Evolutionary conservation across 1,140 invertebrate species (phyloP).

Genomic region (Drosophila miranda): DNA sequence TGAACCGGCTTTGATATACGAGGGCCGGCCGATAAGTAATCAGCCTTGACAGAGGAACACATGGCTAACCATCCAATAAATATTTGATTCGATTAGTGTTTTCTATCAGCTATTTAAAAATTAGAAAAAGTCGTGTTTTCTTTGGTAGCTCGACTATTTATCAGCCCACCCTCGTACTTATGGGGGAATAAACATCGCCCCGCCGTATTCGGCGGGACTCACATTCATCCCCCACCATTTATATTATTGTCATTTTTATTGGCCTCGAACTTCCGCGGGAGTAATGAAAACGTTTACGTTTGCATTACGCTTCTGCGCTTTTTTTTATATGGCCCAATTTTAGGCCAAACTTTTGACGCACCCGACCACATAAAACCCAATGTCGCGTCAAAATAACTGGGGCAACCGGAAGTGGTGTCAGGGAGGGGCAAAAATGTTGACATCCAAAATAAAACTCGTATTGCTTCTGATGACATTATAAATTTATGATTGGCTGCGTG

Average conservation of each 20-base stretch:
- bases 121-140: too few relatives aligned
- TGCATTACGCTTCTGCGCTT: slow-evolving; percentile 58
- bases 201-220: too few relatives aligned
- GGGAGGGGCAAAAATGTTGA: neutral
- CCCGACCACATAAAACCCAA: slow-evolving; percentile 53
- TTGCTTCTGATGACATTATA: slow-evolving; percentile 61
- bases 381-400: slow-evolving; percentile 28
- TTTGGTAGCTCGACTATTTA: too few relatives aligned
- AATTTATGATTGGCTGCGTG: slow-evolving; percentile 59
- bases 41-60: too few relatives aligned
- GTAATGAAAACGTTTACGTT: slow-evolving; percentile 78
- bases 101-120: too few relatives aligned
- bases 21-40: too few relatives aligned
- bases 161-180: neutral
- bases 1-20: slow-evolving; percentile 47
- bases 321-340: slow-evolving; percentile 56
- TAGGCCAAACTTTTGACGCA: slow-evolving; percentile 58
- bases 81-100: too few relatives aligned
- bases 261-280: slow-evolving; percentile 58
- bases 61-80: too few relatives aligned
- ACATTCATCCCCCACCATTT: neutral
- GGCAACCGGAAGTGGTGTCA: neutral
- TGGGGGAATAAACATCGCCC: slow-evolving; percentile 20
- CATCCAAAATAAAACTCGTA: slow-evolving; percentile 47
- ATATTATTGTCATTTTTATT: slow-evolving; percentile 78